phyloP scores from a whole-genome alignment of 1,140 invertebrate species.

The Euura lappo region DNA sequence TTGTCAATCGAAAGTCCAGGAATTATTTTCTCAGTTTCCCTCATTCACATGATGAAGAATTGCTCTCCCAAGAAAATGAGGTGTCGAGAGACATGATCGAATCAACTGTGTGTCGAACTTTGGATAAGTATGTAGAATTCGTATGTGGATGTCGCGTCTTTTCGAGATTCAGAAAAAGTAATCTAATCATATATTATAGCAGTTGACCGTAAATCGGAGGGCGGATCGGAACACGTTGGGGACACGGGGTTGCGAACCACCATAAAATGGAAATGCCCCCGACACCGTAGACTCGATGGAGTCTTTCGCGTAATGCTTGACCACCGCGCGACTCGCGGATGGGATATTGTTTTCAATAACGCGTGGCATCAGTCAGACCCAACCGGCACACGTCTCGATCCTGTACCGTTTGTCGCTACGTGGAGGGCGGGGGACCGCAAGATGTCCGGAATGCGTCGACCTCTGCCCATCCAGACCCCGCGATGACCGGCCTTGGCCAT shows the following conservation, averaged over 20 bases:
- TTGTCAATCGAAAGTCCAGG: no score
- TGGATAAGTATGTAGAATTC: background rate
- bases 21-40: no score
- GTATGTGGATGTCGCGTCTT: no score
- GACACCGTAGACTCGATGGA: background rate
- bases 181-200: background rate
- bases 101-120: no score
- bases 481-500: slow-evolving; percentile 56
- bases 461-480: slow-evolving; percentile 37
- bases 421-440: slow-evolving; percentile 31
- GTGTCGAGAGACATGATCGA: no score
- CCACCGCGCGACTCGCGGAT: slow-evolving; percentile 25
- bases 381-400: no score
- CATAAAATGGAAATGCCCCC: background rate
- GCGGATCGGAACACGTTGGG: background rate
- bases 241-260: background rate
- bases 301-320: background rate
- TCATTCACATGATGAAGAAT: no score
- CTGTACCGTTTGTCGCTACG: background rate
- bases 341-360: slow-evolving; percentile 60
- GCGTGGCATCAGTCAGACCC: slow-evolving; percentile 56
- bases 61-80: no score
- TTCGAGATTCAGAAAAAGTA: no score
- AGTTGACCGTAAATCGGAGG: background rate
- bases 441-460: slow-evolving; percentile 54